Base-by-base conservation (phyloP, 2,888 invertebrate genomes). In the Deilephila porcellus region DNA sequence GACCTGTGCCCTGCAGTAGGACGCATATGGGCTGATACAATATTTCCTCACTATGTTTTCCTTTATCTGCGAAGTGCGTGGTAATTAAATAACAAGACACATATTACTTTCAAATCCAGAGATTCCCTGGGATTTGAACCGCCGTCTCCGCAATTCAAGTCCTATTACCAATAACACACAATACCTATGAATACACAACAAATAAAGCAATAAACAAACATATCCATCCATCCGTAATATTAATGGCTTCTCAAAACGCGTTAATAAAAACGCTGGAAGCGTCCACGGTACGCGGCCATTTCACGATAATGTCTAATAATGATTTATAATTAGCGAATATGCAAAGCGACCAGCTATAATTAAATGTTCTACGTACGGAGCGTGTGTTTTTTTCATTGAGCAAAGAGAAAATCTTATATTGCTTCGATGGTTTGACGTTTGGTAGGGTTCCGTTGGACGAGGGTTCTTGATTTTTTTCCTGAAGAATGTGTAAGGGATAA, bases 391-490 rank as follows among this genome's bases (percentile, higher is more conserved):
- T 87, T 85, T 87, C 86, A 80, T 56, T 78, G 76, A 75, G 76
- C 75, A 74, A 83, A 81, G 88, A 88, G 90, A 89, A 89, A 89
- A 89, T 88, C 84, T 83, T 81, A 74, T 73, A 80, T 82, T 77
- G 74, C 76, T 80, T 80, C 82, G 82, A 80, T 79, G 78, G 77
- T 77, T 77, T 81, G 80, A 73, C 77, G 73, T 75, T 74, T 76
- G 59, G 76, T 73, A 70, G 82, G 77, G 82, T 79, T 79, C 82
- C 1, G 71, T 25, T 60, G 3, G 14, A 11, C 25, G 64, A 3
- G 11, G 11, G 25, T 19, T 56, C 8, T 29, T 1, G 25, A 4
- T 25, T 19, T 32, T 25, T 25, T 25, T 25, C 25, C 25, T 1
- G 25, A 25, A 25, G 25, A 25, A 25, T 25, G 25, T 1, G 25